Percentiles rank a stretch among this genome's conserved stretches.
Evolutionary conservation across 2,888 invertebrate genomes (phyloP).

Genomic region (Minunthozetes semirufus): DNA sequence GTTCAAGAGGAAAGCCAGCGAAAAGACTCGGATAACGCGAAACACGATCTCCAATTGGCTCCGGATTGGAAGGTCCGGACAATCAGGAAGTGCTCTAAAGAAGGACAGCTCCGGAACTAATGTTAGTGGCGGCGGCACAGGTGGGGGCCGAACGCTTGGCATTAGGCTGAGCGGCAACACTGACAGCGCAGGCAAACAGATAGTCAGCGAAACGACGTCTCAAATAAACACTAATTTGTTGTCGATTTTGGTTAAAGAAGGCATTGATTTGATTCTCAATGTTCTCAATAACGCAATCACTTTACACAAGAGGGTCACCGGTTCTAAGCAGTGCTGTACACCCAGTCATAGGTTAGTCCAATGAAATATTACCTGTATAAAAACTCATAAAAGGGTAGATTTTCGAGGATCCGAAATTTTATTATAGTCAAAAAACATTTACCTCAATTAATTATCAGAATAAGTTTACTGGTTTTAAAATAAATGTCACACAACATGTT

Average conservation of each 20-base stretch:
- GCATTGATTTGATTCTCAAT: slow-evolving; percentile 51
- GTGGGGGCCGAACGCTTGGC: neutral
- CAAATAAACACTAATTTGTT: neutral
- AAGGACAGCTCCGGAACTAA: neutral
- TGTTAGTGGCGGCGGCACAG: neutral
- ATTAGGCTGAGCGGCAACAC: neutral
- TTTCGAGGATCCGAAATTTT: too few species aligned
- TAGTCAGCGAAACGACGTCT: neutral
- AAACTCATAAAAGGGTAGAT: too few species aligned
- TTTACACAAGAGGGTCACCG: slow-evolving; percentile 57
- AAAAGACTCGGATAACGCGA: neutral
- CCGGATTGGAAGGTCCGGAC: neutral
- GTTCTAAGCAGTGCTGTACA: slow-evolving; percentile 56
- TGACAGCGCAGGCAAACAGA: neutral
- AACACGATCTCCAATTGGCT: neutral
- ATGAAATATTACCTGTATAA: too few species aligned
- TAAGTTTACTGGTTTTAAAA: too few species aligned
- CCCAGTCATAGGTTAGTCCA: slow-evolving; percentile 58
- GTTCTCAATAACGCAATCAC: slow-evolving; percentile 58
- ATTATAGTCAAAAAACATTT: too few species aligned
- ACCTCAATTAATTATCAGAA: too few species aligned
- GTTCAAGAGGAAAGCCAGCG: neutral
- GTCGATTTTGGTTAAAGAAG: slow-evolving; percentile 31
- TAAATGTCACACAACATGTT: too few species aligned
- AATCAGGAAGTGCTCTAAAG: neutral